phyloP scores from a whole-genome alignment of 2,797 vertebrate species.

The Dromococcyx pavoninus region DNA sequence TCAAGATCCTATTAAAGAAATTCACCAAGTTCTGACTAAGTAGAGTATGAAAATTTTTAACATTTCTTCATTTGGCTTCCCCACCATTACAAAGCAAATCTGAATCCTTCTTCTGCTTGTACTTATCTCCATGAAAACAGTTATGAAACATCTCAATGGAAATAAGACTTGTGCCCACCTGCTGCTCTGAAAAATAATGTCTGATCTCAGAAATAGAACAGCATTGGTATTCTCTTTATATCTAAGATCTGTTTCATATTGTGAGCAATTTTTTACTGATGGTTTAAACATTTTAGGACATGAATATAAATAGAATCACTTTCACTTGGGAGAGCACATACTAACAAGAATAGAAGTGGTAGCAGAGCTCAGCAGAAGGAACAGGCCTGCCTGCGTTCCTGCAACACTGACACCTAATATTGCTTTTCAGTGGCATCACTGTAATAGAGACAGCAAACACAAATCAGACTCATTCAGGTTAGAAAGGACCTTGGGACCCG shows the following conservation, averaged over 20 bases:
- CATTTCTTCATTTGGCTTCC: neutral
- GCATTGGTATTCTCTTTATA: neutral
- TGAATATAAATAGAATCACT: conserved; percentile 23
- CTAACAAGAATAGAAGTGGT: neutral
- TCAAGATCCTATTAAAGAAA: neutral
- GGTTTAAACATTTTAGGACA: conserved; percentile 17
- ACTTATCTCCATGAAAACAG: neutral
- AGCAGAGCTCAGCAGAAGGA: conserved; percentile 2
- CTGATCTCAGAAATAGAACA: neutral
- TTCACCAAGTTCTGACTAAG: neutral
- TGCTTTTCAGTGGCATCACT: neutral
- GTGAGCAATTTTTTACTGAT: neutral
- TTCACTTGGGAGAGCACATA: neutral
- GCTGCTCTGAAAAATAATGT: neutral
- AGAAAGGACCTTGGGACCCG: neutral
- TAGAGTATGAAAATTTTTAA: neutral
- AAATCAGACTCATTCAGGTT: neutral
- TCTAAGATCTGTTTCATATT: neutral
- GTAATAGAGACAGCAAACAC: neutral
- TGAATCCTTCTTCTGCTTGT: neutral
- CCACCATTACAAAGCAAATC: neutral
- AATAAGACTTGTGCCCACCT: neutral
- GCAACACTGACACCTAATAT: neutral
- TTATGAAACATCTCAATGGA: neutral
- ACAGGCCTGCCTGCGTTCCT: neutral